Percentiles rank a stretch among this genome's conserved stretches.
Conservation (phyloP, 2,888 invertebrate species). For the Tenthredo livida region DNA sequence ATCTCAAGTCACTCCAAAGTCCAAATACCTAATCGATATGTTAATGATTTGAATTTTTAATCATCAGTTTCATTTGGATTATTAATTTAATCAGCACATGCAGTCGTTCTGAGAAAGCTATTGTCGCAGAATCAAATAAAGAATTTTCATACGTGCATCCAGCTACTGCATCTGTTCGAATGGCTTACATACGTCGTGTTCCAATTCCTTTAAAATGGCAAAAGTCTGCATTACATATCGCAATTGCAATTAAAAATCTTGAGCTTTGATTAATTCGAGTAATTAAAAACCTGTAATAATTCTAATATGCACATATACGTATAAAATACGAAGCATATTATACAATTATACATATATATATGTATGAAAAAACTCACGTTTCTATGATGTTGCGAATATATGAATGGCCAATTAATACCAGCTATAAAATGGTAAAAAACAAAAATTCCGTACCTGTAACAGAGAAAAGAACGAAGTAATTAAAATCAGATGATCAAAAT, state of each 20-base stretch:
- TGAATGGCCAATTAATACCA: background rate
- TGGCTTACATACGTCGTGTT: too few relatives aligned
- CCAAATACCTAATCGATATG: too few relatives aligned
- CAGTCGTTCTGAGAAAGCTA: background rate
- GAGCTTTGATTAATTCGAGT: background rate
- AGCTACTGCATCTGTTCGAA: background rate
- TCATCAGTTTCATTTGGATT: background rate
- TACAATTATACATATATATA: too few relatives aligned
- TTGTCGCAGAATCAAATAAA: background rate
- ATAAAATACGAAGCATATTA: background rate
- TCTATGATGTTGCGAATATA: background rate
- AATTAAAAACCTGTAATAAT: background rate
- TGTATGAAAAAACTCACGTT: constrained; percentile 36
- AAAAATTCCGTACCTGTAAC: constrained; percentile 44
- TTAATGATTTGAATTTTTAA: background rate
- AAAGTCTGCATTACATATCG: too few relatives aligned
- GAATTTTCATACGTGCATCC: background rate
- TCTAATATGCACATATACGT: too few relatives aligned
- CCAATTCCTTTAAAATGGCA: too few relatives aligned
- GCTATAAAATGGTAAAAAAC: background rate
- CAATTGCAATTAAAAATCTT: too few relatives aligned
- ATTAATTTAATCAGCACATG: background rate
- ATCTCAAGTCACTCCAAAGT: too few relatives aligned
- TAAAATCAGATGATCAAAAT: background rate
- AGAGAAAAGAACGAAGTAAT: background rate